A percentile compares a stretch with the other conserved stretches of the same genome.
Conservation (phyloP, 2,797 vertebrate species). For the Sebastolobus alascanus region DNA sequence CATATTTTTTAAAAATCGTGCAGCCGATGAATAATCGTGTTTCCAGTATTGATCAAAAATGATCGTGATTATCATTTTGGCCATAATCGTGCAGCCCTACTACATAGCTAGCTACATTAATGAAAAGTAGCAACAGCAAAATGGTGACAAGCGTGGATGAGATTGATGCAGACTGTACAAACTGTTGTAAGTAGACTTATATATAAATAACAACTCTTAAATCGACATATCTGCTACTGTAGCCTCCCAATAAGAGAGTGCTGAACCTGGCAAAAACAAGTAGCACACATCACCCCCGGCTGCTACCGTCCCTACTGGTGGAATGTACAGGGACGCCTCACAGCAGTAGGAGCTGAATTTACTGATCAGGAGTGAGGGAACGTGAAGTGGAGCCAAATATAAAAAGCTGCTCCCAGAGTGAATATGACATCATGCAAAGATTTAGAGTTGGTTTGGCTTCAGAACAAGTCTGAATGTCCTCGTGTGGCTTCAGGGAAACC, state of each 20-base stretch:
- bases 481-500: conserved; percentile 17
- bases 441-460: background rate
- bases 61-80: background rate
- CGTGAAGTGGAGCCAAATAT: background rate
- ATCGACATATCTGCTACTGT: background rate
- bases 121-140: background rate
- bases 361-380: background rate
- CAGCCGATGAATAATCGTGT: no score
- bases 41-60: no score
- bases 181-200: background rate
- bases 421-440: background rate
- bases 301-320: background rate
- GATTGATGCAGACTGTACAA: background rate
- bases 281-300: background rate
- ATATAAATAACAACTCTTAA: background rate
- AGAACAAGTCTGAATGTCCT: conserved; percentile 3
- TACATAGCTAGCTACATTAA: no score
- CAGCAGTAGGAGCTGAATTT: background rate
- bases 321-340: background rate
- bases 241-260: background rate
- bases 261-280: background rate
- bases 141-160: background rate
- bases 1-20: no score
- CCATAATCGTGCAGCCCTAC: background rate
- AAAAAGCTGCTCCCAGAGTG: background rate